These are phyloP conservation scores for Hemitrygon akajei DNA, from an alignment of 2,797 vertebrate genomes.

Conservation along the genomic window DNA sequence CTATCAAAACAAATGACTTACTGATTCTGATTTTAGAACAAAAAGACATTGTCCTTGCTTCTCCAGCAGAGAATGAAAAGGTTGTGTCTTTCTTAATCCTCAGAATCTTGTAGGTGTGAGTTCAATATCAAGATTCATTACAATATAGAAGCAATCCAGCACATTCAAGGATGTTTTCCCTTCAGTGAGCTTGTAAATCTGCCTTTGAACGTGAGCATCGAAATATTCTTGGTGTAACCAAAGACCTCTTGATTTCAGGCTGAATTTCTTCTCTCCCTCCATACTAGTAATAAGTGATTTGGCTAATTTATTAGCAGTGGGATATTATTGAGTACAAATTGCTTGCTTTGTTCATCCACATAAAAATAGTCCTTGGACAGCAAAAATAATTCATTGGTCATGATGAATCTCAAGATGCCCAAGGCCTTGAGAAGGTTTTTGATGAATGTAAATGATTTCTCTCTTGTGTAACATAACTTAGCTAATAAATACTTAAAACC, in stretches of 20 bases:
- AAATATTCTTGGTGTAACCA: background rate
- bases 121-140: background rate
- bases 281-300: background rate
- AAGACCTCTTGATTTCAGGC: background rate
- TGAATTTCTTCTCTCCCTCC: too few relatives aligned
- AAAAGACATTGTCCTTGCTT: background rate
- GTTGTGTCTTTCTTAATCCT: background rate
- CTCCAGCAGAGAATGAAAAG: background rate
- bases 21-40: background rate
- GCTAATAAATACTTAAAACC: conserved; percentile 22
- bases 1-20: conserved; percentile 5
- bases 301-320: background rate
- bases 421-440: background rate
- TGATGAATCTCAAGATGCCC: background rate
- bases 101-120: background rate
- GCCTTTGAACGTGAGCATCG: background rate
- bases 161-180: background rate
- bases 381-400: background rate
- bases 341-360: background rate
- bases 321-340: background rate
- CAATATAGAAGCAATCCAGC: background rate
- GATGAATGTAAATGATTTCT: conserved; percentile 12
- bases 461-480: background rate
- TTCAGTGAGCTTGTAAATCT: background rate
- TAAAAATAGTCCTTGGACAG: background rate